Base-by-base conservation (phyloP, 2,113 vertebrate species). In the Caranx ignobilis region DNA sequence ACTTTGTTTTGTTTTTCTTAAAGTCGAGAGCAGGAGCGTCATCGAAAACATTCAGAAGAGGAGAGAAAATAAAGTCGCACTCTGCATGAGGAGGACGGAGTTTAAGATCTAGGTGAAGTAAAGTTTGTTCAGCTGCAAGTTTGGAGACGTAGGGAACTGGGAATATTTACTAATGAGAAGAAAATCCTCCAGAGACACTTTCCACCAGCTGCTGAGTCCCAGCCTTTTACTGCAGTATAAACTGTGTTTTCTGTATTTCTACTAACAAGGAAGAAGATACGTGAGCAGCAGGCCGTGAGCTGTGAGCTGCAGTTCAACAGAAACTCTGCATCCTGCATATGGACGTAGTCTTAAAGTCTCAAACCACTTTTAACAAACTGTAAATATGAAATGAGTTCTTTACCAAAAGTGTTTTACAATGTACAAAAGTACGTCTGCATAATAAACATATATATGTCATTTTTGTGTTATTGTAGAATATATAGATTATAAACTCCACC, bases 21-120 rank as follows among this genome's bases (percentile, higher is more conserved):
- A 26, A 54, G 52, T 62, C 70, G 47, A 15, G 41, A 79, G 74
- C 79, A 50, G 70, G 0, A 52, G 54, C 55, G 26, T 39, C 43
- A 34, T 39, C 43, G 4, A 12, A 77, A 76, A 45, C n/a, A 18
- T 37, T 68, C 56, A 55, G 6, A 12, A 64, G 12, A 35, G 57
- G 15, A 18, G 43, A 56, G 16, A 16, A 62, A 70, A 69, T 0
- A 4, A 41, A 47, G 7, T 48, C 32, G 50, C 55, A 63, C 43
- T 60, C 10, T n/a, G 31, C 57, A 52, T 26, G 6, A 61, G 55
- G n/a, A 18, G 55, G 15, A 18, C 16, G 19, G 18, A 11, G 2
- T 50, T 13, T n/a, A 26, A 62, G 34, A 48, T 45, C 15, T 10
- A 35, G 21, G 37, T 52, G 10, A 10, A 39, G 9, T 50, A 12